Evolutionary conservation across 2,888 invertebrate species (phyloP), one percentile per base, ranked within the genome.

Genomic region (Aspidapion aeneum): DNA sequence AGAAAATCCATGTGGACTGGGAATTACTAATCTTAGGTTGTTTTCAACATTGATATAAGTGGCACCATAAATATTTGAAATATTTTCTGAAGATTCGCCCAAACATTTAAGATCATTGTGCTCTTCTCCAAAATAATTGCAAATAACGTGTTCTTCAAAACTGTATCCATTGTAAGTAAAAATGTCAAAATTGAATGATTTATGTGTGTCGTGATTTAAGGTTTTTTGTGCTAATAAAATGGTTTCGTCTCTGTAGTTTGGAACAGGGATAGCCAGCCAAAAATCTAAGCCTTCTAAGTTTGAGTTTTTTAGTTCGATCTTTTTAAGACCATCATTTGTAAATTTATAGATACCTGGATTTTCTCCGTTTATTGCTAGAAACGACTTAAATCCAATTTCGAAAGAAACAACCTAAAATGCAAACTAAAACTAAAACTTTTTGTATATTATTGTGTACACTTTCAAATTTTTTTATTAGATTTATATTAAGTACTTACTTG

Each of bases 161-260:
- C 71, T 70, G 57, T 72, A 74, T 35, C 75, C 76, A 63, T 79
- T 75, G 57, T 76, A 78, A 5, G 75, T 69, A 18, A 80, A 68
- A 17, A 76, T 69, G 69, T 79, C 78, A 12, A 79, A 68, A 16
- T 68, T 69, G 56, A 69, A 68, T 2, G 75, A 70, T 21, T 66
- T 68, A 63, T 79, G 78, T 2, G 71, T 68, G 16, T 66, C 72
- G 62, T 78, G 74, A 58, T 77, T 70, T 19, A 79, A 18, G 20
- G 57, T 60, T 21, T 77, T 73, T 71, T 84, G 81, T 1, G 79
- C 72, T 5, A 84, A 65, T 52, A 84, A 65, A 55, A 83, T 68
- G 1, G 80, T 75, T 61, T 83, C 82, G 64, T 82, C 78, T 59
- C 81, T 75, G 63, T 81, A 81, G 1, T 78, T 81, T 59, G 76